A percentile compares a stretch with the other conserved stretches of the same genome.
Conservation (phyloP, 2,888 invertebrate species). For the Diploptera punctata region DNA sequence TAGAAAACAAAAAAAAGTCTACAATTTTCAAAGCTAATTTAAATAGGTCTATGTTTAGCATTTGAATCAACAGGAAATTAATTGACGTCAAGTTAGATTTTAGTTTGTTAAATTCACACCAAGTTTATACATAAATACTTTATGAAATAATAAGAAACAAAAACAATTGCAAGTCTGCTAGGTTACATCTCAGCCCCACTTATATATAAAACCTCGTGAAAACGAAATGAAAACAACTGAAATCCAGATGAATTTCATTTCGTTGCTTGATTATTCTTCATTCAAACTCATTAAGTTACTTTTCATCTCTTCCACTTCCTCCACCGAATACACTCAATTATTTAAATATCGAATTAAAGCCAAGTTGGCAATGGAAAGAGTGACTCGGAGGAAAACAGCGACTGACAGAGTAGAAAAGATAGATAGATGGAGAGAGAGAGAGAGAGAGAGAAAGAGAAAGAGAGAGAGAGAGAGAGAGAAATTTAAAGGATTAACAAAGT, state of each 20-base stretch:
- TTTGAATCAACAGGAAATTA: too few species aligned
- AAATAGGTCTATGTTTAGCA: too few species aligned
- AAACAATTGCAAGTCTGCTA: not conserved
- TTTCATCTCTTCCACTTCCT: not conserved
- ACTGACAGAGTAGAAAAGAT: not conserved
- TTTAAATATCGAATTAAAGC: conserved; percentile 27
- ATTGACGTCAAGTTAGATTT: too few species aligned
- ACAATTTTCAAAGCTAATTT: too few species aligned
- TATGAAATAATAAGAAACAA: not conserved
- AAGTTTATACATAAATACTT: not conserved
- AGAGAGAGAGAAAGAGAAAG: not conserved
- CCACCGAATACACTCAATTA: conserved; percentile 14
- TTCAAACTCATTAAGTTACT: conserved; percentile 16
- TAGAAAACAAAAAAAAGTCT: too few species aligned
- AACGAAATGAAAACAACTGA: not conserved
- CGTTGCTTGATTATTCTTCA: conserved; percentile 10
- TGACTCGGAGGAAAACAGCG: not conserved
- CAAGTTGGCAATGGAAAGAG: not conserved
- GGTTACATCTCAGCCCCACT: not conserved
- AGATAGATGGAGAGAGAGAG: not conserved
- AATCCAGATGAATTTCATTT: conserved; percentile 22
- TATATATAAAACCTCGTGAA: not conserved
- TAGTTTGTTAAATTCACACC: too few species aligned
- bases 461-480: not conserved
- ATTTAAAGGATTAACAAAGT: conserved; percentile 12